These are phyloP conservation scores for Muraenolepis orangiensis DNA, from an alignment of 2,797 vertebrate species.

Conservation along the genomic window DNA sequence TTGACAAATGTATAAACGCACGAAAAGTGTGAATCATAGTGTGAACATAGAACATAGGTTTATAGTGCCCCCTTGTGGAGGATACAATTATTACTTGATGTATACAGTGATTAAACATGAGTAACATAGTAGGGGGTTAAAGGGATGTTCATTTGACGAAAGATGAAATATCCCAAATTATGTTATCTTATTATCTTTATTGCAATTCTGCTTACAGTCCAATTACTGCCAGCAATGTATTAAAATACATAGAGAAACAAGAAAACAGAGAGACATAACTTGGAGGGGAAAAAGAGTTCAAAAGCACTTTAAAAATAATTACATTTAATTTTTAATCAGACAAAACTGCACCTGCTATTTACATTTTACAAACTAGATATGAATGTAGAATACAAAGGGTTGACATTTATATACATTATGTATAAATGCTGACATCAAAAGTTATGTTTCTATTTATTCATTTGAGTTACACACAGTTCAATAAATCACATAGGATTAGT, in stretches of 20 bases:
- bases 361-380: constrained; percentile 83
- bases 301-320: constrained; percentile 79
- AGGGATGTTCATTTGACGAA: not conserved
- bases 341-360: constrained; percentile 76
- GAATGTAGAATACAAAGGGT: constrained; percentile 79
- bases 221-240: constrained; percentile 75
- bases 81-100: not conserved
- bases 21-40: not conserved
- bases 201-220: constrained; percentile 78
- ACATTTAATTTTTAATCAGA: constrained; percentile 70
- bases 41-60: too few relatives aligned
- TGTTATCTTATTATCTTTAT: constrained; percentile 74
- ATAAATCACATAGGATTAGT: constrained; percentile 55
- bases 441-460: constrained; percentile 48
- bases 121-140: not conserved
- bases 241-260: constrained; percentile 77
- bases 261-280: constrained; percentile 74
- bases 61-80: constrained; percentile 1
- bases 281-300: constrained; percentile 69
- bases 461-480: constrained; percentile 59
- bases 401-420: constrained; percentile 80
- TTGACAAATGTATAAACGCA: not conserved
- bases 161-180: not conserved
- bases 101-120: not conserved
- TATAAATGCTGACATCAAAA: constrained; percentile 76